Conservation (phyloP, 2,888 invertebrate genomes). For the Melanophora roralis region DNA sequence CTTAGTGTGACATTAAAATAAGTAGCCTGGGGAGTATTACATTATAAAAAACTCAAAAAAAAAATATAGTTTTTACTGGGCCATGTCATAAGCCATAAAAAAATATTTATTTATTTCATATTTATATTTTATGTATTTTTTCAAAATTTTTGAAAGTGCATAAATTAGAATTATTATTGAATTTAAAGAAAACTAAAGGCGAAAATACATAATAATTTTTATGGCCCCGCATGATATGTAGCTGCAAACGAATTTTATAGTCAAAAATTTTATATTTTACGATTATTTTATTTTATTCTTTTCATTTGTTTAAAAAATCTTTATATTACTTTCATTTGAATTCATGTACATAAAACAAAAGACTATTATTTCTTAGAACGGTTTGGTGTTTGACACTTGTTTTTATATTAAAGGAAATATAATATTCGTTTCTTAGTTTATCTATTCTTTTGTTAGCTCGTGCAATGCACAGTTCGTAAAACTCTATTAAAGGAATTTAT, state of each 20-base stretch:
- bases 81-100: background rate
- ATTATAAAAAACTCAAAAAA: background rate
- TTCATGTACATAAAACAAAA: background rate
- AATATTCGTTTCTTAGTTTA: background rate
- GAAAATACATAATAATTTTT: constrained; percentile 14
- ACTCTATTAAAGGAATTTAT: constrained; percentile 35
- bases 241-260: background rate
- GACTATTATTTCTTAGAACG: constrained; percentile 1
- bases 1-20: background rate
- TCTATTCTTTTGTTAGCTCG: background rate
- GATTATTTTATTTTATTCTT: constrained; percentile 1
- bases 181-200: background rate
- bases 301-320: constrained; percentile 6
- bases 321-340: background rate
- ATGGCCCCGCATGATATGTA: background rate
- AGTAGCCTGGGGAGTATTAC: background rate
- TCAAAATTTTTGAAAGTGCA: background rate
- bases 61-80: background rate
- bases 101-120: background rate
- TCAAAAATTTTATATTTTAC: background rate
- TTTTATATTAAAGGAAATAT: background rate
- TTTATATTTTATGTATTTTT: background rate
- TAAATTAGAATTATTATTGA: constrained; percentile 8
- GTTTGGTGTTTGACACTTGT: constrained; percentile 34
- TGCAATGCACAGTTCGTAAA: constrained; percentile 20